Conservation (phyloP, 2,888 invertebrate species). For the Lottia gigantea region DNA sequence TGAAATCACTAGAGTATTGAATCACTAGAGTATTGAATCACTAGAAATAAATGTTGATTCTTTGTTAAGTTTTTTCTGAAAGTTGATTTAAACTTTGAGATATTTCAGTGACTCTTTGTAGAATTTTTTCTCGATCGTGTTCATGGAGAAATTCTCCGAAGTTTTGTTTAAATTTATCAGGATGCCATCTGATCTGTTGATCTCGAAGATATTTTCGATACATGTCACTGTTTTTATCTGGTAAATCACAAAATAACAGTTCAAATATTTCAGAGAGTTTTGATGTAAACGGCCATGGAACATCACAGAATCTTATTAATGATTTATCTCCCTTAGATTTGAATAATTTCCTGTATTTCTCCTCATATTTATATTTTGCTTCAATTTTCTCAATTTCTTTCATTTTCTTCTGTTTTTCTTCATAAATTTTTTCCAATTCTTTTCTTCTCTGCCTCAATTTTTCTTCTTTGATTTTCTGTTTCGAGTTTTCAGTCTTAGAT, state of each 20-base stretch:
- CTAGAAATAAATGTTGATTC: too few species aligned
- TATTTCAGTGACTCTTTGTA: constrained; percentile 56
- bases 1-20: too few species aligned
- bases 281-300: constrained; percentile 57
- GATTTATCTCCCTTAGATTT: constrained; percentile 23
- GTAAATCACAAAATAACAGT: constrained; percentile 49
- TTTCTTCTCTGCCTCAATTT: constrained; percentile 35
- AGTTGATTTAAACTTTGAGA: constrained; percentile 57
- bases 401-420: constrained; percentile 32
- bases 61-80: constrained; percentile 15
- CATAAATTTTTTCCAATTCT: constrained; percentile 45
- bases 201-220: constrained; percentile 53
- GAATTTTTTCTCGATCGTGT: constrained; percentile 43
- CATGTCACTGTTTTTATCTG: constrained; percentile 29
- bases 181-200: constrained; percentile 63
- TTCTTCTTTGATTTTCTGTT: constrained; percentile 21
- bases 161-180: constrained; percentile 62
- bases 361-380: constrained; percentile 44
- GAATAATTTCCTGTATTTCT: constrained; percentile 36
- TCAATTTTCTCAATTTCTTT: constrained; percentile 29
- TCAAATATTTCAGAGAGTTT: constrained; percentile 35
- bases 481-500: constrained; percentile 22
- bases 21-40: too few species aligned
- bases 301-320: constrained; percentile 41
- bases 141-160: constrained; percentile 45